Evolutionary conservation across 2,888 invertebrate species (phyloP).

Genomic region (Erebia epiphron): DNA sequence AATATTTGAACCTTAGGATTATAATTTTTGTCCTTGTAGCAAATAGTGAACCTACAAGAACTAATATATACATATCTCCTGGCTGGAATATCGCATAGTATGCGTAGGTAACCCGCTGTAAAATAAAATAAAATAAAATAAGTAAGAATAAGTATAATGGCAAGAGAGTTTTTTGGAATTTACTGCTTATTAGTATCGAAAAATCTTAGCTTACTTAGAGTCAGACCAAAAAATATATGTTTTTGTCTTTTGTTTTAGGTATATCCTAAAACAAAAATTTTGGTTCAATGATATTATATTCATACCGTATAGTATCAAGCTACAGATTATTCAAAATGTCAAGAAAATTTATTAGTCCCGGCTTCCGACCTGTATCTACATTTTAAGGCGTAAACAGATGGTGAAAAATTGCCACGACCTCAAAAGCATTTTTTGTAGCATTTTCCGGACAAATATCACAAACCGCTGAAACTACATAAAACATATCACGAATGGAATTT

Average conservation of each 20-base stretch:
- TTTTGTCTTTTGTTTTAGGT: background rate
- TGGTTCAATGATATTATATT: background rate
- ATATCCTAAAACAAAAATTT: background rate
- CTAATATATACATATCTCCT: background rate
- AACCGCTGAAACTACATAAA: slow-evolving; percentile 21
- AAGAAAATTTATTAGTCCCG: slow-evolving; percentile 7
- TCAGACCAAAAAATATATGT: background rate
- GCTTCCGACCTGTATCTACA: slow-evolving; percentile 3
- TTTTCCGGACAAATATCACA: slow-evolving; percentile 15
- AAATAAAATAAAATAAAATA: background rate
- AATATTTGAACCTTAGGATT: background rate
- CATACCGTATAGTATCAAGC: slow-evolving; percentile 1
- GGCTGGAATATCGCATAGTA: background rate
- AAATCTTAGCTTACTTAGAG: background rate
- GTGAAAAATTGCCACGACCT: slow-evolving; percentile 16
- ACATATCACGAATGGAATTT: slow-evolving; percentile 35
- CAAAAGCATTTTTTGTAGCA: slow-evolving; percentile 14
- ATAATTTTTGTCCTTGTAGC: background rate
- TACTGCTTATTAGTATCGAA: background rate
- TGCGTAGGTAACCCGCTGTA: background rate
- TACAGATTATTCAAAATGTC: slow-evolving; percentile 21
- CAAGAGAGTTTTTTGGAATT: background rate
- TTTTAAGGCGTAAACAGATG: slow-evolving; percentile 23
- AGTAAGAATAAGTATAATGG: background rate
- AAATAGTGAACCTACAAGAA: background rate